These are phyloP conservation scores for Lagenorhynchus albirostris DNA, from an alignment of 2,113 vertebrate species.

Conservation along the genomic window DNA sequence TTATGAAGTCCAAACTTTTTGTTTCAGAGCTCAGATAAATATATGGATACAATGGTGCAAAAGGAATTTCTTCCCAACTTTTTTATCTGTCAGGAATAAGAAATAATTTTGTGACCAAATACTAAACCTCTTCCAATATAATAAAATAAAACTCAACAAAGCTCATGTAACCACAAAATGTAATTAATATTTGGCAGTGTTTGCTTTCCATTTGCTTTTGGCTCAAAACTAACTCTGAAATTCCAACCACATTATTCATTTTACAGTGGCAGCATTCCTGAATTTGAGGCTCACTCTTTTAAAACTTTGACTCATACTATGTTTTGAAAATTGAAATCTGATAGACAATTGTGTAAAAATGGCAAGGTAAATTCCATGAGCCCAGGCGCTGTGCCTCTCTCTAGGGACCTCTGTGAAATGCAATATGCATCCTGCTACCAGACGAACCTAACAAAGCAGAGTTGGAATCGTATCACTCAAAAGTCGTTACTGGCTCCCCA, in stretches of 20 bases:
- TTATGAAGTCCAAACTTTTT: not conserved
- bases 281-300: not conserved
- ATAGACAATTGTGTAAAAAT: not conserved
- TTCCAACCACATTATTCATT: not conserved
- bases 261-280: not conserved
- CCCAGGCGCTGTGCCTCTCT: not conserved
- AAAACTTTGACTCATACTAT: not conserved
- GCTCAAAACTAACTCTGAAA: not conserved
- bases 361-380: not conserved
- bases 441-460: not conserved
- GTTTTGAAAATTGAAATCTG: slow-evolving; percentile 18
- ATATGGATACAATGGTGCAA: not conserved
- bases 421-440: not conserved
- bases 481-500: not conserved
- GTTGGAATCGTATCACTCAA: not conserved
- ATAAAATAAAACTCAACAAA: slow-evolving; percentile 3
- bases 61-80: not conserved
- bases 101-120: not conserved
- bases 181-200: not conserved
- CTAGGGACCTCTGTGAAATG: not conserved
- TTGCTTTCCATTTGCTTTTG: not conserved
- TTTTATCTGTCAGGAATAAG: not conserved
- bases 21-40: not conserved
- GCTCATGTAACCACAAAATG: not conserved
- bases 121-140: not conserved